Evolutionary conservation across 2,113 vertebrate species (phyloP).

Genomic region (Onychostruthus taczanowskii): DNA sequence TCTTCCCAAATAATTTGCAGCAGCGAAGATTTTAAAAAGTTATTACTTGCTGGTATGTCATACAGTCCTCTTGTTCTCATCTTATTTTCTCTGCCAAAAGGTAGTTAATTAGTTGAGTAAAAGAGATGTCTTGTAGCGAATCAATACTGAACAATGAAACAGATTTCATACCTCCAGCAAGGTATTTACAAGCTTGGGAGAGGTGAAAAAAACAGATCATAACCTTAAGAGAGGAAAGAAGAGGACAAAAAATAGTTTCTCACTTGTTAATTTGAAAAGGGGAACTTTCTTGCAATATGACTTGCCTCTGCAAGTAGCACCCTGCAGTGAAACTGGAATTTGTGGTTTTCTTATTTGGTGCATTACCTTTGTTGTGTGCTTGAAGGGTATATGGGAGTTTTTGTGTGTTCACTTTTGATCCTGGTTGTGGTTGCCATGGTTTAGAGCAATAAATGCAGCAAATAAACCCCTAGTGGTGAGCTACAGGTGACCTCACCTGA

Average conservation of each 20-base stretch:
- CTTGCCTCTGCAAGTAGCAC: not conserved
- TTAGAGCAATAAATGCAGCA: not conserved
- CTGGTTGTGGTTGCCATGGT: not conserved
- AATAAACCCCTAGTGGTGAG: not conserved
- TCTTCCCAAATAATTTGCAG: not conserved
- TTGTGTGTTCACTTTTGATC: not conserved
- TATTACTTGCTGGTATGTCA: not conserved
- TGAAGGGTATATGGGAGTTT: not conserved
- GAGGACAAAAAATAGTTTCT: not conserved
- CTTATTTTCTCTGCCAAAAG: not conserved
- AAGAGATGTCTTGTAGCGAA: not conserved
- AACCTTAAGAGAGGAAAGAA: not conserved
- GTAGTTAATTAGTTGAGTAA: not conserved
- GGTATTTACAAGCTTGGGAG: not conserved
- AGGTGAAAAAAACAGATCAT: not conserved
- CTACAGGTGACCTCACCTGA: not conserved
- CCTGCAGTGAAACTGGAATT: not conserved
- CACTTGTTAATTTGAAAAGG: not conserved
- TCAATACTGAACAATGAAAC: not conserved
- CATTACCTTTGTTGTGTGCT: not conserved
- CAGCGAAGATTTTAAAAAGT: not conserved
- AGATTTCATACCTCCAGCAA: not conserved
- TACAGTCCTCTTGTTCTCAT: not conserved
- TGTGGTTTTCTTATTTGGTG: not conserved
- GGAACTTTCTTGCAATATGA: accelerated